phyloP scores from a whole-genome alignment of 2,113 vertebrate species.

The Rhinolophus sinicus region DNA sequence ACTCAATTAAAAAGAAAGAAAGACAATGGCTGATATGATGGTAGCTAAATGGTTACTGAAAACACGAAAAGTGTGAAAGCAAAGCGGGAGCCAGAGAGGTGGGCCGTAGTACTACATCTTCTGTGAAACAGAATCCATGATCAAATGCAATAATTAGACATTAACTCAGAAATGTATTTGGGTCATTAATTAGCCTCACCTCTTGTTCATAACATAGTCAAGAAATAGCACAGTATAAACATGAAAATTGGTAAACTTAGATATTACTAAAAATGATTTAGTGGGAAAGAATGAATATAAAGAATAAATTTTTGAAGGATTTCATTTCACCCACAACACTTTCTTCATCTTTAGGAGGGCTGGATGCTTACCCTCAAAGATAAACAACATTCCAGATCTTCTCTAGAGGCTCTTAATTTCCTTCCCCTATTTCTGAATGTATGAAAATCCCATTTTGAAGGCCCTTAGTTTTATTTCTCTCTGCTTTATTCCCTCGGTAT shows the following conservation, averaged over 20 bases:
- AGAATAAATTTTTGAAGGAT: background rate
- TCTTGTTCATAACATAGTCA: background rate
- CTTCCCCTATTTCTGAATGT: constrained; percentile 9
- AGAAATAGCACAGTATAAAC: background rate
- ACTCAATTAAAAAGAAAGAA: constrained; percentile 23
- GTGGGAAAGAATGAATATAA: background rate
- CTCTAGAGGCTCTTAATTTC: constrained; percentile 26
- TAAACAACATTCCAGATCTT: constrained; percentile 7
- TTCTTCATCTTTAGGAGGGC: background rate
- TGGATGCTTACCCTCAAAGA: background rate
- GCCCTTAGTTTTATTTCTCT: constrained; percentile 50
- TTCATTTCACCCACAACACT: background rate
- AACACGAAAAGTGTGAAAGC: background rate
- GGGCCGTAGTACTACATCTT: background rate
- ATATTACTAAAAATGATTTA: background rate
- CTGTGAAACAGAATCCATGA: background rate
- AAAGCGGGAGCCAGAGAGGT: background rate
- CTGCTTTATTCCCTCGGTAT: background rate
- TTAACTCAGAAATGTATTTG: background rate
- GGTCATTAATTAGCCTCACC: background rate
- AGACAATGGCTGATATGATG: background rate
- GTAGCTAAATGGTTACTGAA: background rate
- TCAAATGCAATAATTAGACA: background rate
- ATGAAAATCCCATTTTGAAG: constrained; percentile 49
- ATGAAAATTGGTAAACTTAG: background rate